Evolutionary conservation across 92 coral and sea anemone species (phyloP).

Genomic region (Zoanthus sociatus): DNA sequence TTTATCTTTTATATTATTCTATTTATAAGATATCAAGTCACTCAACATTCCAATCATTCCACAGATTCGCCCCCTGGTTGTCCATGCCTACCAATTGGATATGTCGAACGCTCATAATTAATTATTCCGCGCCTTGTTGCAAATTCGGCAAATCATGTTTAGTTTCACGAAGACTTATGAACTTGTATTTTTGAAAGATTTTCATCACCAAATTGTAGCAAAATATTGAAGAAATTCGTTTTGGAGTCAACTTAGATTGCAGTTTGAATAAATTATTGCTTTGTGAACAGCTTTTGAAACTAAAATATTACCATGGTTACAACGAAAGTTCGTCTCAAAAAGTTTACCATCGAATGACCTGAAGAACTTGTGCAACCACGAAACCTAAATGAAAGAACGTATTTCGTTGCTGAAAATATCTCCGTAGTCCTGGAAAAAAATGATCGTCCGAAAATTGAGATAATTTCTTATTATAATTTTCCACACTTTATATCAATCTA

Average conservation of each 20-base stretch:
- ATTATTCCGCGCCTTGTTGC: not conserved
- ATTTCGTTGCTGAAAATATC: too few relatives aligned
- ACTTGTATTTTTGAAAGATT: not conserved
- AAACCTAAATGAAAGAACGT: not conserved
- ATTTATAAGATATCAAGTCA: slow-evolving; percentile 8
- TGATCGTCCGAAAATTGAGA: not conserved
- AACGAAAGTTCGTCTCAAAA: not conserved
- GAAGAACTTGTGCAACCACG: not conserved
- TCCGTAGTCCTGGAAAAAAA: not conserved
- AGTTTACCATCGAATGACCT: not conserved
- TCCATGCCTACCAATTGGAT: slow-evolving; percentile 13
- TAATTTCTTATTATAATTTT: not conserved
- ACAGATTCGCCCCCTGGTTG: slow-evolving; percentile 47
- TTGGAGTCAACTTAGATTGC: not conserved
- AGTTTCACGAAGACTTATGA: not conserved
- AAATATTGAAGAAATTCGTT: not conserved
- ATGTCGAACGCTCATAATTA: not conserved
- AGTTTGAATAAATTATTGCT: slow-evolving; percentile 20
- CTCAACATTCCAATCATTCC: slow-evolving; percentile 45
- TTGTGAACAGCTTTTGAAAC: slow-evolving; percentile 12
- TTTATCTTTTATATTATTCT: not conserved
- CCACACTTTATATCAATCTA: not conserved
- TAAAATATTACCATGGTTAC: slow-evolving; percentile 28
- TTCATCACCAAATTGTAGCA: not conserved
- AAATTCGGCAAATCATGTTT: not conserved